phyloP scores from a whole-genome alignment of 1,140 invertebrate genomes.

The Drosophila navojoa region DNA sequence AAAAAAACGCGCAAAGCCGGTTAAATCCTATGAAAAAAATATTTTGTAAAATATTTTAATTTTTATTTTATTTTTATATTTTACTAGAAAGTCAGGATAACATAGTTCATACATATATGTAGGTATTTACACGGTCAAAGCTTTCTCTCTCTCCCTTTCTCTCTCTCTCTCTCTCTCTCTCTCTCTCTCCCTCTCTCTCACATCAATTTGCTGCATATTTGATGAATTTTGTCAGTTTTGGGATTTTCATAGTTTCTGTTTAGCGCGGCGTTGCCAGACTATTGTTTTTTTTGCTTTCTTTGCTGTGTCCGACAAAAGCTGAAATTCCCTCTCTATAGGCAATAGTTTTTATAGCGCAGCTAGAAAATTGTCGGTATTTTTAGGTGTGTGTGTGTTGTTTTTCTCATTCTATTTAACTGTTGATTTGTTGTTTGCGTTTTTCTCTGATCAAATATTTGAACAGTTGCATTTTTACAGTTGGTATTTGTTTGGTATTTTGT shows the following conservation, averaged over 20 bases:
- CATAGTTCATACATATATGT: too few species aligned
- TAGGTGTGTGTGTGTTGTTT: too few species aligned
- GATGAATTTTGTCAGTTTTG: constrained; percentile 28
- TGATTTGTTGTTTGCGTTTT: not conserved
- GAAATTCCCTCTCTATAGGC: not conserved
- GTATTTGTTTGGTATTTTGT: not conserved
- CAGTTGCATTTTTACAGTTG: not conserved
- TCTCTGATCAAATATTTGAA: too few species aligned
- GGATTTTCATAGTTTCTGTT: constrained; percentile 3
- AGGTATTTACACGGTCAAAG: too few species aligned
- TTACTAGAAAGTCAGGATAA: too few species aligned
- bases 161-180: not conserved
- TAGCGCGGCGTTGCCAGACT: not conserved
- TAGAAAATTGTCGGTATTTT: not conserved
- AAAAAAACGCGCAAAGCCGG: too few species aligned
- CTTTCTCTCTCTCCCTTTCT: too few species aligned
- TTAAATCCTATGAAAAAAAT: too few species aligned
- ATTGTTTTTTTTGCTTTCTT: not conserved
- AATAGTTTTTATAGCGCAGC: not conserved
- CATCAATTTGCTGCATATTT: constrained; percentile 25
- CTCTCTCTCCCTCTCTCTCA: not conserved
- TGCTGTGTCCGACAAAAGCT: constrained; percentile 15
- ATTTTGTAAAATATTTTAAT: too few species aligned
- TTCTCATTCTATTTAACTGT: not conserved
- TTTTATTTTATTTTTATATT: too few species aligned